Evolutionary conservation across 2,113 vertebrate genomes (phyloP).

Genomic region (Chamaea fasciata): DNA sequence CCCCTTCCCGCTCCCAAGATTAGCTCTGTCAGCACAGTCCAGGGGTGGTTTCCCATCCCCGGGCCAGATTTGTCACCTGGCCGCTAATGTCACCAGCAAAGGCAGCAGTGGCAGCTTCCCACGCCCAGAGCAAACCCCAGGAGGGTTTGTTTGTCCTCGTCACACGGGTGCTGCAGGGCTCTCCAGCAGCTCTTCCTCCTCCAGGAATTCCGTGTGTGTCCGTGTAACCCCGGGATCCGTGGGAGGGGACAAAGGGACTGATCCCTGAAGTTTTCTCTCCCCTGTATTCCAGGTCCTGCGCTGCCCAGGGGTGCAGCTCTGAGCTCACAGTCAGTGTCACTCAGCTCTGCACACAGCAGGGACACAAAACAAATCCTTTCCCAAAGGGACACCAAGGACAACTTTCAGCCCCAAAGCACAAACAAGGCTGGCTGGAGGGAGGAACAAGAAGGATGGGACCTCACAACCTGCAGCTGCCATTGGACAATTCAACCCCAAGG

Average conservation of each 20-base stretch:
- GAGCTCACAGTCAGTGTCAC: background rate
- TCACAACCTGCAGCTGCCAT: too few relatives aligned
- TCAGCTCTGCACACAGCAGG: too few relatives aligned
- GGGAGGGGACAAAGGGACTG: background rate
- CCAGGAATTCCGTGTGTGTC: background rate
- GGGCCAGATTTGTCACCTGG: background rate
- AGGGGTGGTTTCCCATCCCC: background rate
- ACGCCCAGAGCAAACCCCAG: background rate
- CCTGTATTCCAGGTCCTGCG: too few relatives aligned
- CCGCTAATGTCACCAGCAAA: background rate
- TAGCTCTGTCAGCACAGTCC: slow-evolving; percentile 13
- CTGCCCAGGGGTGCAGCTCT: background rate
- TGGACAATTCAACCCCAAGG: too few relatives aligned
- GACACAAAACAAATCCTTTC: too few relatives aligned
- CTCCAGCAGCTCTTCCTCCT: background rate
- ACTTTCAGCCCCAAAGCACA: too few relatives aligned
- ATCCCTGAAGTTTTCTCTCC: accelerated
- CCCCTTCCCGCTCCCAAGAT: background rate
- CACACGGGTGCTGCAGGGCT: background rate
- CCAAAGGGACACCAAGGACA: too few relatives aligned
- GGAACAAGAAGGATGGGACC: too few relatives aligned
- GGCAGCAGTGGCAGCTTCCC: background rate
- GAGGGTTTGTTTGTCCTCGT: background rate
- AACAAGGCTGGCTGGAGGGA: too few relatives aligned
- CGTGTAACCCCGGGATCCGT: accelerated